A percentile compares a stretch with the other conserved stretches of the same genome.
phyloP scores from a whole-genome alignment of 2,797 vertebrate genomes.

The Gallinago solitaria region DNA sequence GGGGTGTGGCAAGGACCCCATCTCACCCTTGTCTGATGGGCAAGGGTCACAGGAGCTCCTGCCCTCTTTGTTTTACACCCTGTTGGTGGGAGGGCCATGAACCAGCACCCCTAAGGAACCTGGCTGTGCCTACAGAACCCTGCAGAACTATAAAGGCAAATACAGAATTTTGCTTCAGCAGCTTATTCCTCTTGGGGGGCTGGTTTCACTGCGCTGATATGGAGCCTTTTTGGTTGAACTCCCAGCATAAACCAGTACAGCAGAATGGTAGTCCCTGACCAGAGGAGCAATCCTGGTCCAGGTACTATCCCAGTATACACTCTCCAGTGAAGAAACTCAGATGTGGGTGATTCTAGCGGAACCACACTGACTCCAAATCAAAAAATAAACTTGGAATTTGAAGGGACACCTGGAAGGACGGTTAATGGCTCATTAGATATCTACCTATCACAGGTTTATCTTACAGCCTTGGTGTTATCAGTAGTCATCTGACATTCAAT shows the following conservation, averaged over 20 bases:
- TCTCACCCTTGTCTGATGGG: background rate
- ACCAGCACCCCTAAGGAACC: background rate
- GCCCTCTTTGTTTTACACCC: fast-evolving
- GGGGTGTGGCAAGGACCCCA: background rate
- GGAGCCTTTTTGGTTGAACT: background rate
- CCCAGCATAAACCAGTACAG: background rate
- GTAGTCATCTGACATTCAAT: background rate
- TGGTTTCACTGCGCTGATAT: background rate
- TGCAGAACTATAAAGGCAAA: background rate
- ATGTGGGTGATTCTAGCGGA: background rate
- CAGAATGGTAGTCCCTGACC: background rate
- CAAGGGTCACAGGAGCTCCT: background rate
- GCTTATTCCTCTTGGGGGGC: background rate
- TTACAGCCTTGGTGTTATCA: background rate
- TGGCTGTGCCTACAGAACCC: background rate
- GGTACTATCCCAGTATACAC: background rate
- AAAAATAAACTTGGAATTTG: background rate
- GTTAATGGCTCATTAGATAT: background rate
- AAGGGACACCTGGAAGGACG: fast-evolving
- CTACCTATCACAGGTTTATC: background rate
- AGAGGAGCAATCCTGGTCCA: background rate
- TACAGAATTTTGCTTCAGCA: background rate
- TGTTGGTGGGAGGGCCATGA: background rate
- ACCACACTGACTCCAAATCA: background rate
- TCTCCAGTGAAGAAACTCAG: background rate